phyloP scores from a whole-genome alignment of 2,888 invertebrate genomes.

The Toxonevra muliebris region DNA sequence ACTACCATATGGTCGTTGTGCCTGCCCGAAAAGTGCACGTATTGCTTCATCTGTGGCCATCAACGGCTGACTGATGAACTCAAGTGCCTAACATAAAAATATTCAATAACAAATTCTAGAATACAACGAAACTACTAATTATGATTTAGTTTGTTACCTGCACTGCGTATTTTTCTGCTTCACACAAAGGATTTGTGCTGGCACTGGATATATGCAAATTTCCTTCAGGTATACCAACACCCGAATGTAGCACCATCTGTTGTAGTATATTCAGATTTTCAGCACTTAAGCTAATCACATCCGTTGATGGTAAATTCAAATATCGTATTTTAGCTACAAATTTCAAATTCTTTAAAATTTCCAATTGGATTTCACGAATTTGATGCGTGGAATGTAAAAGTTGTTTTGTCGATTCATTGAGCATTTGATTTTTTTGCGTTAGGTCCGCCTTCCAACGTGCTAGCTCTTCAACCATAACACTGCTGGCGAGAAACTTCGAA shows the following conservation, averaged over 20 bases:
- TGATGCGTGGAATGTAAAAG: slow-evolving; percentile 59
- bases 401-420: slow-evolving; percentile 60
- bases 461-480: slow-evolving; percentile 92
- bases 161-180: slow-evolving; percentile 60
- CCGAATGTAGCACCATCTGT: slow-evolving; percentile 63
- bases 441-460: slow-evolving; percentile 86
- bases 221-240: slow-evolving; percentile 62
- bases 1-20: slow-evolving; percentile 49
- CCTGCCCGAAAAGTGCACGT: slow-evolving; percentile 61
- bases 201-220: slow-evolving; percentile 56
- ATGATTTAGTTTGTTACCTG: slow-evolving; percentile 46
- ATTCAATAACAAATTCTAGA: not conserved
- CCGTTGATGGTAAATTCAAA: slow-evolving; percentile 60
- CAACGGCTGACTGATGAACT: slow-evolving; percentile 60
- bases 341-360: slow-evolving; percentile 62
- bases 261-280: slow-evolving; percentile 64
- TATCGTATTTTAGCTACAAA: slow-evolving; percentile 62
- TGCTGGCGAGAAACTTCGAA: slow-evolving; percentile 94
- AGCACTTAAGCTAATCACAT: slow-evolving; percentile 60
- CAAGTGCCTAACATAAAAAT: slow-evolving; percentile 49
- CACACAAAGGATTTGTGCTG: slow-evolving; percentile 57
- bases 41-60: slow-evolving; percentile 64
- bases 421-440: slow-evolving; percentile 67
- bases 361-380: slow-evolving; percentile 64
- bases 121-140: not conserved